phyloP scores from a whole-genome alignment of 2,888 invertebrate genomes.

The Mellilla xanthometata region DNA sequence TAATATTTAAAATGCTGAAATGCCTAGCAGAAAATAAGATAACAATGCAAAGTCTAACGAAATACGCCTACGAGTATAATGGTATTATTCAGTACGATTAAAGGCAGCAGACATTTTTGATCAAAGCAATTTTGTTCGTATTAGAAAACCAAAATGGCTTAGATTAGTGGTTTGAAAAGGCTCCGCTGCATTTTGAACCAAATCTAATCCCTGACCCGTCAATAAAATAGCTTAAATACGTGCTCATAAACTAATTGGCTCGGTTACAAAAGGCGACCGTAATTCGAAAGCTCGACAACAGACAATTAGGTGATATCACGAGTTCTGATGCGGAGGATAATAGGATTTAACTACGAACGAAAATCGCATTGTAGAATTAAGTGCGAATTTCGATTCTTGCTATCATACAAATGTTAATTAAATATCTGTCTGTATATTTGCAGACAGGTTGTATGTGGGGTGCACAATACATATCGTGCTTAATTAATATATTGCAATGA shows the following conservation, averaged over 20 bases:
- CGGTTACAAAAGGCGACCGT: slow-evolving; percentile 18
- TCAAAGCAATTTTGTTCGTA: not conserved
- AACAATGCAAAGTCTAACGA: too few species aligned
- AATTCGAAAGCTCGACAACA: slow-evolving; percentile 21
- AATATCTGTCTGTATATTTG: slow-evolving; percentile 8
- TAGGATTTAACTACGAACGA: slow-evolving; percentile 18
- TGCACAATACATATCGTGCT: not conserved
- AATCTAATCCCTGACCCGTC: slow-evolving; percentile 23
- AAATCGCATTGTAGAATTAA: slow-evolving; percentile 16
- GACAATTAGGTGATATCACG: slow-evolving; percentile 23
- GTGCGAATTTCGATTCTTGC: slow-evolving; percentile 15
- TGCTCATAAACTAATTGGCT: slow-evolving; percentile 23
- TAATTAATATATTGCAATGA: not conserved
- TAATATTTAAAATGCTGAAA: too few species aligned
- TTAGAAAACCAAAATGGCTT: not conserved
- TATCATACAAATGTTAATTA: slow-evolving; percentile 16
- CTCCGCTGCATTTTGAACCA: slow-evolving; percentile 42
- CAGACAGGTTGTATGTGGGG: not conserved
- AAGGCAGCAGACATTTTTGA: too few species aligned
- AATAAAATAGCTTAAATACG: slow-evolving; percentile 11
- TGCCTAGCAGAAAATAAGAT: too few species aligned
- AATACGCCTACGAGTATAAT: too few species aligned
- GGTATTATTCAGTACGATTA: too few species aligned
- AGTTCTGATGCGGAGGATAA: slow-evolving; percentile 17
- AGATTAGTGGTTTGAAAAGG: not conserved